Evolutionary conservation across 2,888 invertebrate species (phyloP).

Genomic region (Clusia tigrina): DNA sequence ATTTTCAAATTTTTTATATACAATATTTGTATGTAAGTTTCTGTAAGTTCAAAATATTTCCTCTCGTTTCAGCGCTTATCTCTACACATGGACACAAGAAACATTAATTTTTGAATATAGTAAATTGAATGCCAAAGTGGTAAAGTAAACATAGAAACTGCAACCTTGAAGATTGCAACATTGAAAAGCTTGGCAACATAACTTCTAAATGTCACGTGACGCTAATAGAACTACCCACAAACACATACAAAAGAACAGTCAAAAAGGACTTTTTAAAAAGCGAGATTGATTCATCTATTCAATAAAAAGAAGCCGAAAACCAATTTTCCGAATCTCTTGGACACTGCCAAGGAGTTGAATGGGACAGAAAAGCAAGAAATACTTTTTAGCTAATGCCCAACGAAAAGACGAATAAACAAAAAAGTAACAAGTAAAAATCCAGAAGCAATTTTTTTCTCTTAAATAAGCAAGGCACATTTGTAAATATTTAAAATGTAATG

Average conservation of each 20-base stretch:
- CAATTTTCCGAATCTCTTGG: too few relatives aligned
- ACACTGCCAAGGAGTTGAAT: too few relatives aligned
- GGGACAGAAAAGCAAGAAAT: too few relatives aligned
- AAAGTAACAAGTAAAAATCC: slow-evolving; percentile 2
- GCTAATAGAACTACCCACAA: slow-evolving; percentile 5
- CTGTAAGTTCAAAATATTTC: background rate
- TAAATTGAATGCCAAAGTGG: slow-evolving; percentile 25
- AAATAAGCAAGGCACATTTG: slow-evolving; percentile 39
- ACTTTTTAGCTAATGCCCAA: too few relatives aligned
- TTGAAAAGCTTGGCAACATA: slow-evolving; percentile 1
- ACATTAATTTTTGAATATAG: slow-evolving; percentile 23
- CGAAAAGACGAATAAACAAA: slow-evolving; percentile 13
- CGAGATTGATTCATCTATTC: slow-evolving; percentile 2
- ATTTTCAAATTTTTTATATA: too few relatives aligned
- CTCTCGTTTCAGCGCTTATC: slow-evolving; percentile 36
- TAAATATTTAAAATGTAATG: slow-evolving; percentile 38
- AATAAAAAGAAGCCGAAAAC: slow-evolving; percentile 9
- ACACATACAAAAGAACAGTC: background rate
- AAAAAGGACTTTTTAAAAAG: slow-evolving; percentile 17
- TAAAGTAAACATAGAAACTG: background rate
- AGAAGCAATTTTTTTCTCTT: slow-evolving; percentile 19
- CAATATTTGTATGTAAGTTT: too few relatives aligned
- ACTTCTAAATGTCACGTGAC: too few relatives aligned
- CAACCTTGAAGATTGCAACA: background rate
- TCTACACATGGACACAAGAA: slow-evolving; percentile 30